phyloP scores from a whole-genome alignment of 2,797 vertebrate species.

The Streptopelia turtur region DNA sequence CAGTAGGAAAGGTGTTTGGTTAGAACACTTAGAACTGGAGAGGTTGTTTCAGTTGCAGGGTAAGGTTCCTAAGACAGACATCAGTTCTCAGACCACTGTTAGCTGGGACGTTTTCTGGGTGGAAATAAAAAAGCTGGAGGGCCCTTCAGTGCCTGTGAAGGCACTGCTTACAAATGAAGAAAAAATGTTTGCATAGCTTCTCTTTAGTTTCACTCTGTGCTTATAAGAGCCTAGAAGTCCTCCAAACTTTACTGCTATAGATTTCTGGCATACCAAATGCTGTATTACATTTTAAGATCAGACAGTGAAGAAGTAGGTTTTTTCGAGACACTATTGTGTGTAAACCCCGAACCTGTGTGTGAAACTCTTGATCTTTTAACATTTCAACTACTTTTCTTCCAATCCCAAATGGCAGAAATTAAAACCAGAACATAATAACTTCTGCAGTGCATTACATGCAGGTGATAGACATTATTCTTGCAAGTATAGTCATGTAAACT shows the following conservation, averaged over 20 bases:
- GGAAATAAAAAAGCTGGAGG: background rate
- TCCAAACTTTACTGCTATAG: background rate
- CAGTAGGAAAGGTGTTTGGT: background rate
- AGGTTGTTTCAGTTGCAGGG: background rate
- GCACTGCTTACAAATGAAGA: background rate
- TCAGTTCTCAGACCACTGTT: background rate
- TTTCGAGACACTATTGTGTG: background rate
- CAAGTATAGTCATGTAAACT: constrained; percentile 14
- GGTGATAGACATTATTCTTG: constrained; percentile 36
- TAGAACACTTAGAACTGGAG: background rate
- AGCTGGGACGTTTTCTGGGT: background rate
- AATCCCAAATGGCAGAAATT: background rate
- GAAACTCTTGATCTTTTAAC: background rate
- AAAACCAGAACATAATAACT: background rate
- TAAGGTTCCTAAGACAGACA: background rate
- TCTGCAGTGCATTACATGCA: background rate
- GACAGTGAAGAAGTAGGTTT: background rate
- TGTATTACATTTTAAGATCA: background rate
- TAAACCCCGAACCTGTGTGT: background rate
- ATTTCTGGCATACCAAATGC: background rate
- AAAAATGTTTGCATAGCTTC: background rate
- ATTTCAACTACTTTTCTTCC: background rate
- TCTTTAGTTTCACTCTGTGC: background rate
- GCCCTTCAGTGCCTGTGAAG: background rate
- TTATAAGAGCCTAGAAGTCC: background rate